A percentile compares a stretch with the other conserved stretches of the same genome.
Evolutionary conservation across 64 coral and sea anemone genomes (phyloP).

Genomic region (Platygyra sinensis): DNA sequence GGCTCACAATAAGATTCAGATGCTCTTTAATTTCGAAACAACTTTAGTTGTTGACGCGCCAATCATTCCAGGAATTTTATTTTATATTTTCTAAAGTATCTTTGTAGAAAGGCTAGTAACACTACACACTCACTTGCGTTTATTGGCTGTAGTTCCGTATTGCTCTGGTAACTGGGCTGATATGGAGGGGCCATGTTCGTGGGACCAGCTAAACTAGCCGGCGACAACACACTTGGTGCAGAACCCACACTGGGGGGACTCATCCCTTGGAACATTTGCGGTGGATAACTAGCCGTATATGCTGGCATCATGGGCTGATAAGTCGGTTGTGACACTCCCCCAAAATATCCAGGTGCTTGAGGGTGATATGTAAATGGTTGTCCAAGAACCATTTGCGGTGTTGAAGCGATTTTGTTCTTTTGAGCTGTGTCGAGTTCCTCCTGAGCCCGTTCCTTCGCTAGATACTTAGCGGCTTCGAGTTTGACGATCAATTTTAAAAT

Average conservation of each 20-base stretch:
- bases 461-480: slow-evolving; percentile 62
- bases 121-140: background rate
- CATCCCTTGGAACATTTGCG: slow-evolving; percentile 14
- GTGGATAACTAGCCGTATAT: slow-evolving; percentile 48
- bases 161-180: background rate
- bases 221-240: background rate
- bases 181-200: background rate
- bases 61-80: no score
- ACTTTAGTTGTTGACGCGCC: no score
- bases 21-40: no score
- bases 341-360: slow-evolving; percentile 17
- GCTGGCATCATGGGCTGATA: slow-evolving; percentile 33
- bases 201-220: background rate
- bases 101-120: background rate
- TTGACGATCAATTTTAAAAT: slow-evolving; percentile 65
- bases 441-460: slow-evolving; percentile 56
- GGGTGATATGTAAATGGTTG: background rate
- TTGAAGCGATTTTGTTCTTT: slow-evolving; percentile 36
- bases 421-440: slow-evolving; percentile 45
- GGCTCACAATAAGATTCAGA: no score
- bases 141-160: slow-evolving; percentile 5
- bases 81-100: background rate
- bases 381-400: slow-evolving; percentile 2
- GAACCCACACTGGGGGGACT: slow-evolving; percentile 15
- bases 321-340: background rate